A percentile compares a stretch with the other conserved stretches of the same genome.
Conservation (phyloP, 1,140 invertebrate species). For the Rhopalosiphum maidis region DNA sequence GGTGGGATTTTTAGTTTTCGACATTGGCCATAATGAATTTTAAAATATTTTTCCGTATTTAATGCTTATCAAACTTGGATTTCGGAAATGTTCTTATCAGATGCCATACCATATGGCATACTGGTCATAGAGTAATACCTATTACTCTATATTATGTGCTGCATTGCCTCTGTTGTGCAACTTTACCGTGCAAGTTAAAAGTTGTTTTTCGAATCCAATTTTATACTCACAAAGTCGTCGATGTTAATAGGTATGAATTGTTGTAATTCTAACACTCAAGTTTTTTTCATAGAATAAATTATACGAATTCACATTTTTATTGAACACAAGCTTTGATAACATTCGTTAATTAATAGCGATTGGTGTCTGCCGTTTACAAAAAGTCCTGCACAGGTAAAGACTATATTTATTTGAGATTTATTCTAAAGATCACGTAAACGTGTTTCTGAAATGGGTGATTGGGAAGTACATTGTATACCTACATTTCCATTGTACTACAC, state of each 20-base stretch:
- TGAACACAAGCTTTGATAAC: background rate
- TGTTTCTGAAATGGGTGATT: background rate
- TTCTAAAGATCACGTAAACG: background rate
- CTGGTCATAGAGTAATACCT: no score
- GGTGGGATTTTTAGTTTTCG: no score
- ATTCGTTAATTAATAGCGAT: background rate
- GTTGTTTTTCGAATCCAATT: background rate
- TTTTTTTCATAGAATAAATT: background rate
- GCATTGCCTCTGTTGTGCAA: background rate
- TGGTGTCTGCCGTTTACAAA: background rate
- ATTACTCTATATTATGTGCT: no score
- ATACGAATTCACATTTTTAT: background rate
- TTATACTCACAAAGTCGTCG: background rate
- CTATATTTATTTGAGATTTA: background rate
- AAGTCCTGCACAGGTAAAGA: background rate
- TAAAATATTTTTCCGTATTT: no score
- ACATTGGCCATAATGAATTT: no score
- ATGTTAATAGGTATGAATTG: background rate
- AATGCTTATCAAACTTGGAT: no score
- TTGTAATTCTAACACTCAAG: background rate
- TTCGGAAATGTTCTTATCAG: no score
- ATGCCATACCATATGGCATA: no score
- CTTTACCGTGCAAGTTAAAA: background rate
- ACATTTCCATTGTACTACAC: background rate
- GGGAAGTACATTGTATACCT: background rate